Percentiles rank a stretch among this genome's conserved stretches.
phyloP scores from a whole-genome alignment of 1,140 invertebrate genomes.

The Stenopsyche tienmushanensis region DNA sequence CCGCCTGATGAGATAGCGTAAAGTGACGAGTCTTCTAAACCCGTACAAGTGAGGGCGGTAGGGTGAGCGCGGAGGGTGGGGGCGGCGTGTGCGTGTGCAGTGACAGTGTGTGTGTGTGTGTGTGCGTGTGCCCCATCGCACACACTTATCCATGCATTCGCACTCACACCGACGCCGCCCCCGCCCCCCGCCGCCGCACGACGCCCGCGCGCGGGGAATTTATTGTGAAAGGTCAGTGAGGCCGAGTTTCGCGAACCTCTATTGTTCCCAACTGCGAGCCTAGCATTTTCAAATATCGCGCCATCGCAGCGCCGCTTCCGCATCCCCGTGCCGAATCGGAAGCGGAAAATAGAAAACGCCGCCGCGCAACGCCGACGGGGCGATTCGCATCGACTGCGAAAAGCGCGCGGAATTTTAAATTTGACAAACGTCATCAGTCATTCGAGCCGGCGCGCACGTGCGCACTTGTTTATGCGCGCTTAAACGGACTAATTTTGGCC shows the following conservation, averaged over 20 bases:
- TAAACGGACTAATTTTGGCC: no score
- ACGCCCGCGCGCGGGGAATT: neutral
- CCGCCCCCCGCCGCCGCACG: neutral
- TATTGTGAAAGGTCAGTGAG: constrained; percentile 4
- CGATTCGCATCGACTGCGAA: no score
- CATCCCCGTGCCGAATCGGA: neutral
- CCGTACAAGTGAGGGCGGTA: neutral
- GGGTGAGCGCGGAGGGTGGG: neutral
- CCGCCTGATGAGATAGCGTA: no score
- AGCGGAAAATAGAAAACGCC: neutral
- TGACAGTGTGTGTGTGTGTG: neutral
- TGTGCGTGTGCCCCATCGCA: neutral
- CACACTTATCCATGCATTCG: constrained; percentile 2
- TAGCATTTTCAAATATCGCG: neutral
- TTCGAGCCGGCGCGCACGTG: no score
- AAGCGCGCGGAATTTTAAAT: no score
- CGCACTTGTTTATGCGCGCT: no score
- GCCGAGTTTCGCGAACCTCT: neutral
- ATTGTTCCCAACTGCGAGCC: neutral
- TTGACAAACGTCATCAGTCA: no score
- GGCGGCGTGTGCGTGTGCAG: neutral
- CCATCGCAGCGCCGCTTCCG: neutral
- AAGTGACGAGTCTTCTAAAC: no score
- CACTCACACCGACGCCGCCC: neutral
- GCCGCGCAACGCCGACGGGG: neutral